phyloP scores from a whole-genome alignment of 2,888 invertebrate genomes.

The Megaustenia siamemsis region DNA sequence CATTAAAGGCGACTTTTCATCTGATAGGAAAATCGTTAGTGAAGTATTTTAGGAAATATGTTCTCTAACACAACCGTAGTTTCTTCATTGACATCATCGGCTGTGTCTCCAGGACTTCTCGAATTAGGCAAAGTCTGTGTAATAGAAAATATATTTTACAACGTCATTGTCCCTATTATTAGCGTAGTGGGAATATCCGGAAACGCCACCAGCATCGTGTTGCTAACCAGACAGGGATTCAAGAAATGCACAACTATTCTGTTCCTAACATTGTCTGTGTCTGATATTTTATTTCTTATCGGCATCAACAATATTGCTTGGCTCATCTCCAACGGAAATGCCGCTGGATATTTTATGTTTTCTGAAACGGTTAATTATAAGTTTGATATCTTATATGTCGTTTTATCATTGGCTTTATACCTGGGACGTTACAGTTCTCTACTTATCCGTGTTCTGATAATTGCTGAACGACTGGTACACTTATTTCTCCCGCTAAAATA shows the following conservation, averaged over 20 bases:
- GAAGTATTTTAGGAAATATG: too few species aligned
- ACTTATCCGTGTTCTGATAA: neutral
- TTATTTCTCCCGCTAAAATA: neutral
- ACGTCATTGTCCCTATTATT: neutral
- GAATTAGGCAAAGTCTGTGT: too few species aligned
- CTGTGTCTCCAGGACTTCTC: too few species aligned
- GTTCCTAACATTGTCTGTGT: neutral
- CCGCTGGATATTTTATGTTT: neutral
- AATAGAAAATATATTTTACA: too few species aligned
- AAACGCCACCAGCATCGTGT: neutral
- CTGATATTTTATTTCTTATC: neutral
- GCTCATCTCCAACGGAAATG: neutral
- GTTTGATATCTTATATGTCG: neutral
- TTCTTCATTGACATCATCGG: too few species aligned
- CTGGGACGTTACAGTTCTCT: neutral
- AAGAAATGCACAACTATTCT: neutral
- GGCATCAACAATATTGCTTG: neutral
- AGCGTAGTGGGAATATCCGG: neutral
- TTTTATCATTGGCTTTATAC: neutral
- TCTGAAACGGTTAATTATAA: neutral
- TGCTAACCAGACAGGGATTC: neutral
- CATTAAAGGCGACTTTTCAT: too few species aligned
- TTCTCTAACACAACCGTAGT: too few species aligned
- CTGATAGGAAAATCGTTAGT: too few species aligned
- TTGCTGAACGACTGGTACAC: neutral